These are phyloP conservation scores for Cygnus atratus DNA, from an alignment of 2,113 vertebrate genomes.

Conservation along the genomic window DNA sequence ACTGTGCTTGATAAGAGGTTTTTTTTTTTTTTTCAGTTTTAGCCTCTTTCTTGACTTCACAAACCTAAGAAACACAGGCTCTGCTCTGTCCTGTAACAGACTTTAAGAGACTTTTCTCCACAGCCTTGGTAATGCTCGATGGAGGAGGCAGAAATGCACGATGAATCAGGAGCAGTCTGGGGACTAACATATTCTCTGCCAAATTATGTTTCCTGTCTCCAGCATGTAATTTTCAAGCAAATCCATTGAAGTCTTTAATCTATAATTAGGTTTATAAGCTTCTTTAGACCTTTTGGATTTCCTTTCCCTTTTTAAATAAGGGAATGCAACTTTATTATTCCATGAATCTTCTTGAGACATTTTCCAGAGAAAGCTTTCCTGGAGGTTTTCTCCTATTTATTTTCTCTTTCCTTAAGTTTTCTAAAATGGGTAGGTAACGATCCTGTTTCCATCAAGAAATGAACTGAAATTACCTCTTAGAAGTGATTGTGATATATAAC, in stretches of 20 bases:
- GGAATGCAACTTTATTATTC: not conserved
- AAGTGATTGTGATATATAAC: not conserved
- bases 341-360: not conserved
- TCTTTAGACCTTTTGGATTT: not conserved
- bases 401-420: not conserved
- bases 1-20: not conserved
- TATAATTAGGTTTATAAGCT: constrained; percentile 22
- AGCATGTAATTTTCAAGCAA: constrained; percentile 5
- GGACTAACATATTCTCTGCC: not conserved
- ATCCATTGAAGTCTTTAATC: not conserved
- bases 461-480: not conserved
- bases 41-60: not conserved
- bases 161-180: not conserved
- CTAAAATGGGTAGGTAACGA: not conserved
- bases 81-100: not conserved
- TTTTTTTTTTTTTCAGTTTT: not conserved
- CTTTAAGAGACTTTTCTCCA: not conserved
- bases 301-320: not conserved
- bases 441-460: not conserved
- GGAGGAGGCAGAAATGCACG: not conserved
- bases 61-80: not conserved
- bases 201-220: not conserved
- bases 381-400: not conserved
- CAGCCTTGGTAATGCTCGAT: rapidly evolving
- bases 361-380: not conserved